These are phyloP conservation scores for Melanaphis sacchari DNA, from an alignment of 1,140 invertebrate genomes.

Conservation along the genomic window DNA sequence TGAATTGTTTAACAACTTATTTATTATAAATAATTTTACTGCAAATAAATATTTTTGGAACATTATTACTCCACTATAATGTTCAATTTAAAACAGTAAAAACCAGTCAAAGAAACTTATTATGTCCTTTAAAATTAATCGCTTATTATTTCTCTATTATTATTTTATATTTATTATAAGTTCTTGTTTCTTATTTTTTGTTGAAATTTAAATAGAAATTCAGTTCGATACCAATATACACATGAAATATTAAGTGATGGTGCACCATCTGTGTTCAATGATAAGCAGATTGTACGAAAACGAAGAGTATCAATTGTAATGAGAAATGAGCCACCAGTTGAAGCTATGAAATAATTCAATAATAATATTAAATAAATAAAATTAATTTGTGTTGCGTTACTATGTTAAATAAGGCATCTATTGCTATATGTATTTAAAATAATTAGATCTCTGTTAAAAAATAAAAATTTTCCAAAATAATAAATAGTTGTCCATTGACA, in stretches of 20 bases:
- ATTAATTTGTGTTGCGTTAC: neutral
- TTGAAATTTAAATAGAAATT: constrained; percentile 69
- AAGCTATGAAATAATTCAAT: neutral
- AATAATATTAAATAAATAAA: neutral
- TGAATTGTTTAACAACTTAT: neutral
- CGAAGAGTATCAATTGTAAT: constrained; percentile 92
- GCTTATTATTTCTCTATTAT: neutral
- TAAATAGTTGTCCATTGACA: neutral
- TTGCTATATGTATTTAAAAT: neutral
- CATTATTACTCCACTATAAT: neutral
- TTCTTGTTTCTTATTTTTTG: neutral
- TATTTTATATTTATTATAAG: neutral
- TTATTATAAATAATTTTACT: neutral
- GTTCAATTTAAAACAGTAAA: neutral
- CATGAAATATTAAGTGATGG: constrained; percentile 85
- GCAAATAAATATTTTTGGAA: neutral
- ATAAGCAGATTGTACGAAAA: constrained; percentile 69
- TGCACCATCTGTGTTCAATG: constrained; percentile 78
- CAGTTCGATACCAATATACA: constrained; percentile 86
- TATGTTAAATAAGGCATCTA: neutral
- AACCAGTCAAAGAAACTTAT: too few relatives aligned
- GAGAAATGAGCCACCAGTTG: constrained; percentile 72
- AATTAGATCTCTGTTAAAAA: neutral
- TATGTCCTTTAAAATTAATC: too few relatives aligned
- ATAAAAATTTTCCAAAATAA: neutral